Base-by-base conservation (phyloP, 2,888 invertebrate genomes). In the Vanessa cardui region DNA sequence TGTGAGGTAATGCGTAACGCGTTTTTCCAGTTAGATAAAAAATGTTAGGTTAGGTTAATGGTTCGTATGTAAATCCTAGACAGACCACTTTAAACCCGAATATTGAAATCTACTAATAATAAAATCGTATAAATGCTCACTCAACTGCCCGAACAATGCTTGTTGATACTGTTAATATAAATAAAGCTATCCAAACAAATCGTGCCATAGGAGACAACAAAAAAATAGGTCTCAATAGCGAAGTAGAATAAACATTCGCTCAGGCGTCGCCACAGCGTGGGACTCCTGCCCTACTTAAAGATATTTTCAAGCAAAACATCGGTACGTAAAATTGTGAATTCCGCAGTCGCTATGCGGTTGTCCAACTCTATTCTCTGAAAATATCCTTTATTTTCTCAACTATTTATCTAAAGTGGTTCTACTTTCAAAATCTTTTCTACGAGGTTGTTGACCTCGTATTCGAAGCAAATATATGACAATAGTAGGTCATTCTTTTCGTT, bases 261-360 rank as follows among this genome's bases (percentile, higher is more conserved):
- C 70, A 69, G 62, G 65, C 61, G 52, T 70, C 68, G 66, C 50
- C 70, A 62, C 65, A 45, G 45, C 12, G 33, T 54, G 59, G 31
- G 58, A 68, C 58, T 68, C 39, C 54, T 69, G 70, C 58, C 71
- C 75, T 66, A 73, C 72, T 73, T 75, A 68, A 12, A 68, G 62
- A 65, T 64, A 70, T 73, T 73, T 73, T 69, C 71, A 72, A 72
- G 70, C 68, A 71, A 72, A 73, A 73, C 66, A 71, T 59, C 33
- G 62, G 31, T 21, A 54, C 47, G 58, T 56, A 20, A 64, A 67
- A 70, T 62, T 69, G 62, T 50, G 39, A 58, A 45, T 64, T 62
- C 62, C 47, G 33, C 47, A 67, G 62, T 49, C 31, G 56, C 63
- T 56, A 60, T 56, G 54, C 47, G 62, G 58, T 56, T 66, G 45